Conservation (phyloP, 2,797 vertebrate species). For the Phataginus tetradactyla region DNA sequence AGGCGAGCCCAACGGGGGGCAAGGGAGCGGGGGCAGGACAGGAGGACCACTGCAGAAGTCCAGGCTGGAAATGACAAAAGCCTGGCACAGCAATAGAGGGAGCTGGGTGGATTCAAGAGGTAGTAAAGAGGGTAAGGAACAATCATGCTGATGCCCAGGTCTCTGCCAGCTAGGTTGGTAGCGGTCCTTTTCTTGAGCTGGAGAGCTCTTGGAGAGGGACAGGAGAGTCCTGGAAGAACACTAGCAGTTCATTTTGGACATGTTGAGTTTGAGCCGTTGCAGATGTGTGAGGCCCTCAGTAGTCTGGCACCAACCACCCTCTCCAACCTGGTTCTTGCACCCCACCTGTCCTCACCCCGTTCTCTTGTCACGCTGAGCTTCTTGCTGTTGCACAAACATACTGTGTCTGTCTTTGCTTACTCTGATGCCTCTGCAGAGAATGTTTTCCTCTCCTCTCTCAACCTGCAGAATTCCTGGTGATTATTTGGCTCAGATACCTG, state of each 20-base stretch:
- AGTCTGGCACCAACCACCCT: not conserved
- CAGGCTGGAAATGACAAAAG: not conserved
- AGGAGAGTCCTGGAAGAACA: not conserved
- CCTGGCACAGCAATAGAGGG: not conserved
- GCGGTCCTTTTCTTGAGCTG: not conserved
- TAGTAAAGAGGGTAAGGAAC: not conserved
- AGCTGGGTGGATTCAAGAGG: not conserved
- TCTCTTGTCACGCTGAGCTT: not conserved
- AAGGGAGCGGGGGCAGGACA: rapidly evolving
- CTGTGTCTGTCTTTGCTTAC: not conserved
- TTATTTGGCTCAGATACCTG: not conserved
- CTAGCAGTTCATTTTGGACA: not conserved
- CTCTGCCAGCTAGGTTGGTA: not conserved
- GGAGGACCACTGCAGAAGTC: too few relatives aligned
- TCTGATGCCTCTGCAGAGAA: not conserved
- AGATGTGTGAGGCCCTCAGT: not conserved
- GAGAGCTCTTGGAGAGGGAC: not conserved
- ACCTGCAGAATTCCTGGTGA: not conserved
- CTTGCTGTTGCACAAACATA: not conserved
- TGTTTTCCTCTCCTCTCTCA: not conserved
- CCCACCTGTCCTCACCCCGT: not conserved
- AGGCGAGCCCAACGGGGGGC: not conserved
- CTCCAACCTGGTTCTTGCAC: not conserved
- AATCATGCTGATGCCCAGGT: not conserved
- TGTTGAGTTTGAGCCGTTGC: not conserved